A percentile compares a stretch with the other conserved stretches of the same genome.
These are phyloP conservation scores for Pipistrellus pygmaeus DNA, from an alignment of 2,797 vertebrate species.

Conservation along the genomic window DNA sequence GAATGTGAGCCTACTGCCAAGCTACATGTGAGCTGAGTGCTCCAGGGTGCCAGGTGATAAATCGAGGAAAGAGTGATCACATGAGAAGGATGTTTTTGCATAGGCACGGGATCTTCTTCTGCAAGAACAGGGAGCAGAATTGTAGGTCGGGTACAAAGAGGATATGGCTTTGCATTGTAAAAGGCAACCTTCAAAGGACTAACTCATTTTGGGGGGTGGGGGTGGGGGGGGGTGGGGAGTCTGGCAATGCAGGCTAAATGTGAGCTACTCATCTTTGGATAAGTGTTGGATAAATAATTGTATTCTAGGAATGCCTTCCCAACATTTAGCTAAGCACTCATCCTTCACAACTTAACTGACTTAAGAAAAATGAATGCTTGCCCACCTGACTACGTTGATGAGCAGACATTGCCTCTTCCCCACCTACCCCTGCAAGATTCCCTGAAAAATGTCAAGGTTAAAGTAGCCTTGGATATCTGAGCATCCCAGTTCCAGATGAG, in stretches of 20 bases:
- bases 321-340: conserved; percentile 20
- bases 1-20: conserved; percentile 43
- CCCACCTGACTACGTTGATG: background rate
- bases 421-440: background rate
- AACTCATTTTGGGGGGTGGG: background rate
- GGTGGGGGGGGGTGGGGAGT: no score
- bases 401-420: background rate
- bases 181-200: background rate
- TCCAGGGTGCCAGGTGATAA: conserved; percentile 53
- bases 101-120: conserved; percentile 28
- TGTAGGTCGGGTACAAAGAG: conserved; percentile 16
- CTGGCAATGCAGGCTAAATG: background rate
- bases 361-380: conserved; percentile 13
- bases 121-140: conserved; percentile 4
- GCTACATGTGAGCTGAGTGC: conserved; percentile 45
- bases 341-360: conserved; percentile 12
- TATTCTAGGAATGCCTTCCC: background rate
- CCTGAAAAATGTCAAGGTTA: background rate
- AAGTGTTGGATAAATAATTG: background rate
- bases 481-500: background rate
- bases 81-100: conserved; percentile 36
- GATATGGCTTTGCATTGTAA: background rate
- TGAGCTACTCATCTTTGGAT: background rate
- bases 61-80: conserved; percentile 56
- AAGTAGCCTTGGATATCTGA: background rate